phyloP scores from a whole-genome alignment of 2,797 vertebrate species.

The Clarias fuscus region DNA sequence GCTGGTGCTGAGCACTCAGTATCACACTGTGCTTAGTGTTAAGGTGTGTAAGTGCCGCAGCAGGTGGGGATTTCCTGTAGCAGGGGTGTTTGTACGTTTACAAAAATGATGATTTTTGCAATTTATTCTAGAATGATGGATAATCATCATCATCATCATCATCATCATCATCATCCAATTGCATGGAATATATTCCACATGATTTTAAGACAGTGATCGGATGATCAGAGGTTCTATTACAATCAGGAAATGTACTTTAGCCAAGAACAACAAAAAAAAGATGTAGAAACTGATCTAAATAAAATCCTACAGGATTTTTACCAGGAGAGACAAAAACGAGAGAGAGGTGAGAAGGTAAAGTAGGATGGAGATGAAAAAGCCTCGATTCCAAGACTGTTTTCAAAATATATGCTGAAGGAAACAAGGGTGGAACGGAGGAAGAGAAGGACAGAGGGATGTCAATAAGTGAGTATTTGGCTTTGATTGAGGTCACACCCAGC shows the following conservation, averaged over 20 bases:
- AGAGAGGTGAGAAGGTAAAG: background rate
- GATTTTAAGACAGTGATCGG: background rate
- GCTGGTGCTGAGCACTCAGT: background rate
- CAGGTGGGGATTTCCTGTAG: too few species aligned
- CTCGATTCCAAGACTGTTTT: background rate
- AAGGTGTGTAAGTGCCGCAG: background rate
- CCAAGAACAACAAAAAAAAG: background rate
- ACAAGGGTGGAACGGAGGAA: constrained; percentile 18
- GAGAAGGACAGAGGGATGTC: background rate
- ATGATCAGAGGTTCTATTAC: background rate
- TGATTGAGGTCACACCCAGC: constrained; percentile 39
- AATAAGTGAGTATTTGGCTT: constrained; percentile 17
- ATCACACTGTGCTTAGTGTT: background rate
- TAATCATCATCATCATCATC: background rate
- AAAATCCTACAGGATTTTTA: too few species aligned
- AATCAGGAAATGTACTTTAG: background rate
- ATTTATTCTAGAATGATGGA: background rate
- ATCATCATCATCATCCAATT: background rate
- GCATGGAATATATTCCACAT: background rate
- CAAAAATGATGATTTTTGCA: background rate
- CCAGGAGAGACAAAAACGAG: background rate
- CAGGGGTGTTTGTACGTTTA: background rate
- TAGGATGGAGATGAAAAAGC: background rate
- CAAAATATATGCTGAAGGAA: background rate
- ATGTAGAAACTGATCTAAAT: background rate